Evolutionary conservation across 2,113 vertebrate species (phyloP), one percentile per base, ranked within the genome.

Genomic region (Rhineura floridana): DNA sequence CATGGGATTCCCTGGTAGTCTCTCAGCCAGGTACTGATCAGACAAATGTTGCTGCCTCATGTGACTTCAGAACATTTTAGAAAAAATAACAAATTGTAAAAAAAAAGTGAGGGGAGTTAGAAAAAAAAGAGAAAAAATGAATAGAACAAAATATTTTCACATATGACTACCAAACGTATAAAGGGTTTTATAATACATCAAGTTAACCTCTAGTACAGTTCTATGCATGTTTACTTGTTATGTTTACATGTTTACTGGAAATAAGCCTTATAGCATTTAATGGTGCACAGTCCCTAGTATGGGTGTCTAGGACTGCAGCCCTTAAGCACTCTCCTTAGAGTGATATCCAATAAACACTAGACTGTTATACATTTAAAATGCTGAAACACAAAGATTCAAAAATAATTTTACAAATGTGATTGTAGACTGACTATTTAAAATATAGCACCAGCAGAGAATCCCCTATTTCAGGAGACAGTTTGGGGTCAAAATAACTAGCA

Each of bases 401-500:
- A 44, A 73, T 42, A 17, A 23, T 42, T 73, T 42, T 73, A 21
- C 15, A 73, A 73, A 39, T 25, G 10, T 70, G 72, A 42, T 42
- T 23, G 36, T 73, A 39, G 9, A 90, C 3, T 19, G 2, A 59
- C 62, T 30, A 80, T 4, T n/a, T 69, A 7, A 52, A 88, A 82
- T 7, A 83, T 11, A 75, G 12, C 59, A 89, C 50, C 83, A 89
- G 70, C 4, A 46, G 12, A 79, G 23, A 75, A 76, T 1, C 4
- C 70, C 13, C 42, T 69, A 69, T 83, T 72, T 81, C 44, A 81
- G 36, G 4, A n/a, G 73, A 83, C 4, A 88, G 3, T 78, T 85
- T 48, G 63, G n/a, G 62, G 28, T 80, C 65, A 83, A 88, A 81
- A 82, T 73, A 77, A 84, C 78, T 48, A 69, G 85, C 88, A 83